phyloP scores from a whole-genome alignment of 1,140 invertebrate species.

The Magallana ariakensis region DNA sequence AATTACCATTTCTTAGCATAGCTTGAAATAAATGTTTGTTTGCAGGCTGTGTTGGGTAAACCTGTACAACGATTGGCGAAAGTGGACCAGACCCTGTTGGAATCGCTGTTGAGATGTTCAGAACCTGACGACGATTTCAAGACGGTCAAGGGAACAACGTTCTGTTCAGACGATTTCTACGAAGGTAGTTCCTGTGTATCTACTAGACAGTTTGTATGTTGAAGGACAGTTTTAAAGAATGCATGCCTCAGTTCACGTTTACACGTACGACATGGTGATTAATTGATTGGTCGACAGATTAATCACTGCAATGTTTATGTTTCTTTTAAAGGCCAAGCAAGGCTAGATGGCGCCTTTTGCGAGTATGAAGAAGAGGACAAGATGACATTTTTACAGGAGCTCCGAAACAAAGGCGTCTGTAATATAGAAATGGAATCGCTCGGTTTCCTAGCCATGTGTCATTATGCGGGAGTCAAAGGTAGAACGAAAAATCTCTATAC shows the following conservation, averaged over 20 bases:
- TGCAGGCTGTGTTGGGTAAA: conserved; percentile 93
- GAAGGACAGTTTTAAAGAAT: too few relatives aligned
- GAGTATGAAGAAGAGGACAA: conserved; percentile 94
- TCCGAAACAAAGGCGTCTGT: conserved; percentile 89
- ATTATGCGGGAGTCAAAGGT: conserved; percentile 93
- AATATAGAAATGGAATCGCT: conserved; percentile 99
- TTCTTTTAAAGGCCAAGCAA: conserved; percentile 85
- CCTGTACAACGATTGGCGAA: conserved; percentile 88
- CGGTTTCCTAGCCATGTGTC: conserved; percentile 94
- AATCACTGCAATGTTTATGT: not conserved
- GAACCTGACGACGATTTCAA: conserved; percentile 87
- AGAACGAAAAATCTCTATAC: not conserved
- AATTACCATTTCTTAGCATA: too few relatives aligned
- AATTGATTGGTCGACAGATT: too few relatives aligned
- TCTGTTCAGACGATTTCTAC: conserved; percentile 98
- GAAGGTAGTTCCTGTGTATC: conserved; percentile 85
- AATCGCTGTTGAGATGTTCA: conserved; percentile 86
- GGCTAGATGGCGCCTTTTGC: conserved; percentile 98
- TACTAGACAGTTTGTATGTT: not conserved
- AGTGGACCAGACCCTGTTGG: conserved; percentile 88
- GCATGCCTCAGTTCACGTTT: not conserved
- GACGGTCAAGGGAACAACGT: conserved; percentile 93
- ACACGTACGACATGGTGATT: too few relatives aligned
- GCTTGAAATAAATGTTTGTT: not conserved
- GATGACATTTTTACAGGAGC: conserved; percentile 89